phyloP scores from a whole-genome alignment of 2,888 invertebrate species.

The Cosmorhoe ocellata region DNA sequence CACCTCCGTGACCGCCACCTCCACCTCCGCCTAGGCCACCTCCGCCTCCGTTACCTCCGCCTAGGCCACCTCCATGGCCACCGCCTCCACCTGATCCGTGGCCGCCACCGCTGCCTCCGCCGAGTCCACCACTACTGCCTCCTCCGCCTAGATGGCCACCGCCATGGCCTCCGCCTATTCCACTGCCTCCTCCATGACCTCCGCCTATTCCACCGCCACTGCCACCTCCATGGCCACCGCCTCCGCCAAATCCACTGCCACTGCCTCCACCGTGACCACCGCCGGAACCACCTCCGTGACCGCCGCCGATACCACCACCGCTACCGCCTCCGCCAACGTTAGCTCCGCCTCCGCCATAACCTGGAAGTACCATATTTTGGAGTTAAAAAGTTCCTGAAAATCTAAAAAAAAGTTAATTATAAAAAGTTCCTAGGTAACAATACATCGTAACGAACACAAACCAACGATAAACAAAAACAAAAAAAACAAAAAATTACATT shows the following conservation, averaged over 20 bases:
- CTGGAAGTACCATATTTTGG: not conserved
- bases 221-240: not conserved
- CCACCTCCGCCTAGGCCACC: slow-evolving; percentile 42
- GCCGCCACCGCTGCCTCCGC: not conserved
- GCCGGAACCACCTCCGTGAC: not conserved
- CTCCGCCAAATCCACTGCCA: not conserved
- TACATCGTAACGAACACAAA: too few relatives aligned
- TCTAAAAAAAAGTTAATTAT: too few relatives aligned
- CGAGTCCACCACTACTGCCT: slow-evolving; percentile 20
- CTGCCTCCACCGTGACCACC: too few relatives aligned
- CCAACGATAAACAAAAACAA: too few relatives aligned
- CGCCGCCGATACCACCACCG: not conserved
- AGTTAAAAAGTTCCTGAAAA: too few relatives aligned
- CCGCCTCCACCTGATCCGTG: not conserved
- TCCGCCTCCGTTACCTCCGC: slow-evolving; percentile 37
- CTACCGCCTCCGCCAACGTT: not conserved
- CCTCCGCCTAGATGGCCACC: not conserved
- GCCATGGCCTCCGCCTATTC: not conserved
- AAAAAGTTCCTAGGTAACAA: too few relatives aligned
- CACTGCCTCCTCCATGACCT: not conserved
- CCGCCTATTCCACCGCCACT: not conserved
- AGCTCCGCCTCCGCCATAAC: not conserved
- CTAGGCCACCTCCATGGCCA: not conserved
- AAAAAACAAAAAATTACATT: too few relatives aligned
- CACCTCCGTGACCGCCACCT: slow-evolving; percentile 9